Conservation (phyloP, 2,888 invertebrate genomes). For the Drosophila greeni region DNA sequence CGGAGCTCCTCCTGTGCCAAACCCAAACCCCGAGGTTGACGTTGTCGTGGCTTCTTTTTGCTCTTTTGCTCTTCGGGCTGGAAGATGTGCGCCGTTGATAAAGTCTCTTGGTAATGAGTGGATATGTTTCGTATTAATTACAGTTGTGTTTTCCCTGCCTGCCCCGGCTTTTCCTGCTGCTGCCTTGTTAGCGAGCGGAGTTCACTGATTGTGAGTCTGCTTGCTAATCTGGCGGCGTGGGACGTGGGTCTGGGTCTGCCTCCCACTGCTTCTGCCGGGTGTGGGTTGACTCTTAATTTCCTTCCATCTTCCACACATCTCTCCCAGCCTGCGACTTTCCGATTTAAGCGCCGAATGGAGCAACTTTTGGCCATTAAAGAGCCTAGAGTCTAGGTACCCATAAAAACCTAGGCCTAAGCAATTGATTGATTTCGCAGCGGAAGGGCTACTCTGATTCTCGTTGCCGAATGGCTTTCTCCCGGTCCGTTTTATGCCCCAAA, state of each 20-base stretch:
- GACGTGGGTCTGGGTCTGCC: slow-evolving; percentile 5
- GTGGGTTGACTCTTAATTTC: slow-evolving; percentile 50
- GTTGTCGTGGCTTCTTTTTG: slow-evolving; percentile 34
- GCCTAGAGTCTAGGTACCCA: slow-evolving; percentile 12
- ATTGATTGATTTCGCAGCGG: slow-evolving; percentile 47
- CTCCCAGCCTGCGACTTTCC: slow-evolving; percentile 2
- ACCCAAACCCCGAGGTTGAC: slow-evolving; percentile 29
- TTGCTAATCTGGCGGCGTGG: slow-evolving; percentile 36
- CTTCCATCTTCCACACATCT: slow-evolving; percentile 5
- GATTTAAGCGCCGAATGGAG: slow-evolving; percentile 33
- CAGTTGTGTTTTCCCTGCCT: slow-evolving; percentile 42
- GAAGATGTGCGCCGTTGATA: slow-evolving; percentile 53
- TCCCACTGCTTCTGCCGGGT: slow-evolving; percentile 15
- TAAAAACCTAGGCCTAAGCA: slow-evolving; percentile 38
- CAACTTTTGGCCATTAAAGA: slow-evolving; percentile 37
- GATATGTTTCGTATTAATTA: slow-evolving; percentile 67
- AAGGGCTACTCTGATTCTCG: slow-evolving; percentile 18
- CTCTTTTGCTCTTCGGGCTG: slow-evolving; percentile 39
- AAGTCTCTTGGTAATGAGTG: slow-evolving; percentile 59
- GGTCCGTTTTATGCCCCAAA: slow-evolving; percentile 41
- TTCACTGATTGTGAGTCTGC: slow-evolving; percentile 38
- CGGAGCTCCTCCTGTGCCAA: slow-evolving; percentile 1
- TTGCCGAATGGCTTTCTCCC: slow-evolving; percentile 1
- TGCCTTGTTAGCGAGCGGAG: slow-evolving; percentile 48
- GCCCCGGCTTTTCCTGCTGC: slow-evolving; percentile 15